Conservation (phyloP, 1,140 invertebrate genomes). For the Drosophila pallidifrons region DNA sequence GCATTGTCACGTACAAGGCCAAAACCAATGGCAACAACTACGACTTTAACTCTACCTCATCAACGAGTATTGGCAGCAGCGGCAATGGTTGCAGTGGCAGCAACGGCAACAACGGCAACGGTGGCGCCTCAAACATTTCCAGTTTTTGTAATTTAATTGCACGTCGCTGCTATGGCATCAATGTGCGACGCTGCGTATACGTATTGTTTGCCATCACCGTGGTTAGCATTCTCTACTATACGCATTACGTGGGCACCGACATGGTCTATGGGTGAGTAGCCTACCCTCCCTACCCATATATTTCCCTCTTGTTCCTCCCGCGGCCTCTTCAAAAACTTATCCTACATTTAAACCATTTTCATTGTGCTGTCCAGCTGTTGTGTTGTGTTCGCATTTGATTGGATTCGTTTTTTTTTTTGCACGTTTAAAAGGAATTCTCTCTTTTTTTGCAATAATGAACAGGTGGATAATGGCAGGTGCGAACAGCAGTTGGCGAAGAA, state of each 20-base stretch:
- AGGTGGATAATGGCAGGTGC: slow-evolving; percentile 44
- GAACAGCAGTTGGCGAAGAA: slow-evolving; percentile 18
- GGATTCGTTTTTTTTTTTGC: slow-evolving; percentile 44
- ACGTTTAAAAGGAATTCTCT: slow-evolving; percentile 32
- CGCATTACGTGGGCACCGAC: slow-evolving; percentile 89
- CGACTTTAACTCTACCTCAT: slow-evolving; percentile 59
- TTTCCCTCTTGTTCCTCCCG: background rate
- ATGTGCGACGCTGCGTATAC: slow-evolving; percentile 90
- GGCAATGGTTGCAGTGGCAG: background rate
- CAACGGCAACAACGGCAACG: background rate
- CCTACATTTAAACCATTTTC: slow-evolving; percentile 34
- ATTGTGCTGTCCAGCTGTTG: slow-evolving; percentile 54
- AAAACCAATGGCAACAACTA: slow-evolving; percentile 63
- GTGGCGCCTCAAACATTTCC: slow-evolving; percentile 33
- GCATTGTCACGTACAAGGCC: slow-evolving; percentile 75
- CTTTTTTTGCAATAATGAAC: slow-evolving; percentile 64
- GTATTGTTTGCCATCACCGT: slow-evolving; percentile 89
- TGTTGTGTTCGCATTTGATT: slow-evolving; percentile 62
- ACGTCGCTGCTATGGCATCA: slow-evolving; percentile 87
- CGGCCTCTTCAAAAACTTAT: background rate
- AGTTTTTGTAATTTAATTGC: slow-evolving; percentile 84
- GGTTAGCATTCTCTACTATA: slow-evolving; percentile 91
- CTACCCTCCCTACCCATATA: background rate
- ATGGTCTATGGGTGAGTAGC: slow-evolving; percentile 89
- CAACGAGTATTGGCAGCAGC: slow-evolving; percentile 52